These are phyloP conservation scores for Herminia tarsipennalis DNA, from an alignment of 2,888 invertebrate genomes.

Conservation along the genomic window DNA sequence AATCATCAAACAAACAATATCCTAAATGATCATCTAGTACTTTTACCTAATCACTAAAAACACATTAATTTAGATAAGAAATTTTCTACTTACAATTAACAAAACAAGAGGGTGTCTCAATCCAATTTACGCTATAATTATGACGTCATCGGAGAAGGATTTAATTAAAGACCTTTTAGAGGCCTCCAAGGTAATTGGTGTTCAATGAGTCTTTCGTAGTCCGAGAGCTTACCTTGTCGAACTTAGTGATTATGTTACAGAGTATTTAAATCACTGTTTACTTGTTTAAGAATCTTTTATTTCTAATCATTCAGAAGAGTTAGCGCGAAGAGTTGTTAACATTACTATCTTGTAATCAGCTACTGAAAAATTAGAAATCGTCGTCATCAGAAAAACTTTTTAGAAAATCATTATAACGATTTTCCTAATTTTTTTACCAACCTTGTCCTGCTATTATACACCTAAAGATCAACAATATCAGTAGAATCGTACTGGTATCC, in stretches of 20 bases:
- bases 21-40: conserved; percentile 27
- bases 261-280: conserved; percentile 58
- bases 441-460: too few relatives aligned
- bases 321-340: too few relatives aligned
- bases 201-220: conserved; percentile 84
- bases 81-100: conserved; percentile 78
- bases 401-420: too few relatives aligned
- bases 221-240: conserved; percentile 65
- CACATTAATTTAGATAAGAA: conserved; percentile 69
- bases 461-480: too few relatives aligned
- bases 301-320: conserved; percentile 5
- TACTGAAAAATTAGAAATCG: too few relatives aligned
- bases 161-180: conserved; percentile 84
- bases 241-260: conserved; percentile 72
- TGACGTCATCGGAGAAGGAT: conserved; percentile 85
- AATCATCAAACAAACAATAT: conserved; percentile 11
- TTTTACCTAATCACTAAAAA: conserved; percentile 41
- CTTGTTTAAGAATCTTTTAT: conserved; percentile 16
- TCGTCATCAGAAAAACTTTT: too few relatives aligned
- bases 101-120: conserved; percentile 77
- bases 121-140: conserved; percentile 83
- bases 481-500: too few relatives aligned
- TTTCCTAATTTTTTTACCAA: too few relatives aligned
- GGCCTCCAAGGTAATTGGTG: conserved; percentile 82
- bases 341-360: too few relatives aligned